These are phyloP conservation scores for Syngnathoides biaculeatus DNA, from an alignment of 2,113 vertebrate genomes.

Conservation along the genomic window DNA sequence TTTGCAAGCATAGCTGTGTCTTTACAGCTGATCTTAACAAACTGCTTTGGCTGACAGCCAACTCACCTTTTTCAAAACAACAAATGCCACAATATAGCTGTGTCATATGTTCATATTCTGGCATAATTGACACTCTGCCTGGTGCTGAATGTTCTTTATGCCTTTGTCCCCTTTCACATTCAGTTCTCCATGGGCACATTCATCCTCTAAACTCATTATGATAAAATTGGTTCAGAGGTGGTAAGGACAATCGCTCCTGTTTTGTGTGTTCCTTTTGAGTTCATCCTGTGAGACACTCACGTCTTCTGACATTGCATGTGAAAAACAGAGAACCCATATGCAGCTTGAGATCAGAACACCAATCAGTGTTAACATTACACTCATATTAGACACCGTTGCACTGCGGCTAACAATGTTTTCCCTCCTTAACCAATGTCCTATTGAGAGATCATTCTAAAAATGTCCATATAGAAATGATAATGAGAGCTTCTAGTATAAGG, in stretches of 20 bases:
- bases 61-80: constrained; percentile 33
- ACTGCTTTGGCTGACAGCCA: constrained; percentile 42
- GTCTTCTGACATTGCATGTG: constrained; percentile 57
- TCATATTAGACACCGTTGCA: constrained; percentile 78
- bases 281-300: constrained; percentile 48
- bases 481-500: not conserved
- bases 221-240: constrained; percentile 87
- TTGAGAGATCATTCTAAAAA: not conserved
- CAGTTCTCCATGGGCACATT: constrained; percentile 81
- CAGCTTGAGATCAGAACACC: constrained; percentile 40
- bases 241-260: constrained; percentile 78
- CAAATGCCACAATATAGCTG: constrained; percentile 11
- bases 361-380: constrained; percentile 75
- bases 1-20: constrained; percentile 22
- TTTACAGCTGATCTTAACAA: constrained; percentile 31
- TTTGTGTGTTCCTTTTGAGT: constrained; percentile 57
- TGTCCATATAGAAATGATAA: not conserved
- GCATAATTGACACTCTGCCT: constrained; percentile 44
- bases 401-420: constrained; percentile 69
- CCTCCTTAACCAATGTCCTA: not conserved
- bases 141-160: constrained; percentile 69
- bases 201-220: constrained; percentile 86
- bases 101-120: constrained; percentile 35
- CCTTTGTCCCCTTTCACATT: constrained; percentile 79
- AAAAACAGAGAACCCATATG: constrained; percentile 43